These are phyloP conservation scores for Rugalucina vietnamica DNA, from an alignment of 2,888 invertebrate species.

Conservation along the genomic window DNA sequence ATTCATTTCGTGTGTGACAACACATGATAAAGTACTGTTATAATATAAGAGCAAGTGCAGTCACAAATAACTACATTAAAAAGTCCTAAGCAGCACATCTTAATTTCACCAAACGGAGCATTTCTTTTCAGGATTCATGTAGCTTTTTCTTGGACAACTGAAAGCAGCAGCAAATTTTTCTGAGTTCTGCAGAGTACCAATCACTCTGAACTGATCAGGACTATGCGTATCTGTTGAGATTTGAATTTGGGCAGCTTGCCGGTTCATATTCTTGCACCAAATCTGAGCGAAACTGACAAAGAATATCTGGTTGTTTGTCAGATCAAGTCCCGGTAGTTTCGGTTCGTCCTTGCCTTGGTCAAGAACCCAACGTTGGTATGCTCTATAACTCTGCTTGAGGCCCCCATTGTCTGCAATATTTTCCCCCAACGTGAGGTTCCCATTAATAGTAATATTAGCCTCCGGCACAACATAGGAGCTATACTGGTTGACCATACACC, in stretches of 20 bases:
- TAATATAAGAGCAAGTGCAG: too few species aligned
- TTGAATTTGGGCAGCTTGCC: background rate
- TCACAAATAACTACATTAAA: too few species aligned
- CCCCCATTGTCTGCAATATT: constrained; percentile 98
- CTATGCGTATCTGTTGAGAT: background rate
- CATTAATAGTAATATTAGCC: constrained; percentile 86
- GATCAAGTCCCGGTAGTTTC: too few species aligned
- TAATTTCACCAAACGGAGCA: background rate
- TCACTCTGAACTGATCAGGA: background rate
- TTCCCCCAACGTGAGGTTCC: constrained; percentile 96
- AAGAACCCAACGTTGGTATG: too few species aligned
- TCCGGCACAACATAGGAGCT: constrained; percentile 89
- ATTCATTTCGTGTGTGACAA: too few species aligned
- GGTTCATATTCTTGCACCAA: background rate
- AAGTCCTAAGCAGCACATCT: too few species aligned
- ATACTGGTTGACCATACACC: constrained; percentile 96
- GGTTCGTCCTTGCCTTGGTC: too few species aligned
- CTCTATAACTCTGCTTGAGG: too few species aligned
- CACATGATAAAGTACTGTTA: too few species aligned
- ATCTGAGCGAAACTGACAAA: too few species aligned
- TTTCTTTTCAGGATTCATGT: background rate
- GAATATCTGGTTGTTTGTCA: too few species aligned
- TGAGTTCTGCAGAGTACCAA: background rate
- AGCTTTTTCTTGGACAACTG: background rate
- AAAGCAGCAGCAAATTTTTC: background rate